Base-by-base conservation (phyloP, 2,113 vertebrate species). In the Apaloderma vittatum region DNA sequence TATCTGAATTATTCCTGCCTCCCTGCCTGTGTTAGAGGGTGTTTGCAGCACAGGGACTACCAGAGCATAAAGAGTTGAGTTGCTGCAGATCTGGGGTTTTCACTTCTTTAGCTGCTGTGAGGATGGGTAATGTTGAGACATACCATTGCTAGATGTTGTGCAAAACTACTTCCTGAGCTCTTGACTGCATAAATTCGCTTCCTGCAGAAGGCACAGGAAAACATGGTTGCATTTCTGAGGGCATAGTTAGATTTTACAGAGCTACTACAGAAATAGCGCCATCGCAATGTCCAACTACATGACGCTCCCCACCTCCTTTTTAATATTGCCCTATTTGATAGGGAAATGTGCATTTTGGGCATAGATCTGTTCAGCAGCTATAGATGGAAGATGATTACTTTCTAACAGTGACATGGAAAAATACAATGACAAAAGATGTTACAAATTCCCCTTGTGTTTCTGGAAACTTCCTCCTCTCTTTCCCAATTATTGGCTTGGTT, bases 101-200 rank as follows among this genome's bases (percentile, higher is more conserved):
- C 8, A 5, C 26, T 48, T 86, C 43, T 37, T 51, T 37, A 51
- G 83, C 54, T 45, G 52, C n/a, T 54, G 51, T 1, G 6, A 77
- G 51, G 24, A 18, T 15, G 54, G 61, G 36, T 22, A 9, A 3
- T 55, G 32, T 17, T 84, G 32, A 40, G 46, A 27, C 12, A 3
- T 17, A 15, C 43, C 1, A 1, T 45, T 76, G 62, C 37, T 43
- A 67, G 37, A 4, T 37, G 45, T 75, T 94, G 72, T 0, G 1
- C 67, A 91, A 94, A 93, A 18, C n/a, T 24, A 20, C 45, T 91
- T 94, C 89, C 80, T 87, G 52, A 61, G 70, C 40, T 81, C 9
- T 37, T 78, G 87, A 84, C 63, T 63, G 80, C 27, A 46, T 4
- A 43, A 55, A 43, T 30, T 20, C 1, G 3, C 29, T 88, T 93